These are phyloP conservation scores for Balaenoptera acutorostrata DNA, from an alignment of 2,113 vertebrate species.

Conservation along the genomic window DNA sequence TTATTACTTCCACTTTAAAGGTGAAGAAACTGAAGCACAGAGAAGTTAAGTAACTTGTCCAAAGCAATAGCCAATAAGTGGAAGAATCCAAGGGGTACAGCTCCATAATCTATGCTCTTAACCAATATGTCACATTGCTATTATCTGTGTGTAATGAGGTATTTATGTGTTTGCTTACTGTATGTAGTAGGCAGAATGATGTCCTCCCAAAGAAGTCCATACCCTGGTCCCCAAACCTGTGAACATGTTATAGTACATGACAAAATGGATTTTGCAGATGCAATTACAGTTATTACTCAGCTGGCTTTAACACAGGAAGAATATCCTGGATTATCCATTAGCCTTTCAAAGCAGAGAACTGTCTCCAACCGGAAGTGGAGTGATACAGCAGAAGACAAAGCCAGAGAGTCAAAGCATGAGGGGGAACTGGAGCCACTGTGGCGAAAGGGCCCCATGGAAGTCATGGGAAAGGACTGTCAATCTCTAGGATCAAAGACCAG, in stretches of 20 bases:
- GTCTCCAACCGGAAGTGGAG: background rate
- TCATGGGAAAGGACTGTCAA: background rate
- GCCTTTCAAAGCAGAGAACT: background rate
- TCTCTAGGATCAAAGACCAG: background rate
- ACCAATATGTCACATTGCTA: background rate
- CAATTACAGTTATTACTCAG: background rate
- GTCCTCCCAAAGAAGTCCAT: background rate
- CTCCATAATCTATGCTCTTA: background rate
- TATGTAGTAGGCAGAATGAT: background rate
- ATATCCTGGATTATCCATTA: background rate
- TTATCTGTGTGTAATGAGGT: background rate
- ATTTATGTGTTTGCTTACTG: background rate
- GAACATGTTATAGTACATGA: background rate
- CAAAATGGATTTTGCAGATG: background rate
- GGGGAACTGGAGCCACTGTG: background rate
- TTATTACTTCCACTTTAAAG: background rate
- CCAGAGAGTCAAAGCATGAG: background rate
- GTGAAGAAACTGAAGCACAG: background rate
- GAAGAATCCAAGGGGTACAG: background rate
- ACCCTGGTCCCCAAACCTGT: background rate
- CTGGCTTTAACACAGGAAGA: background rate
- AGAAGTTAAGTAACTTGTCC: background rate
- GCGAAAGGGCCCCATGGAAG: background rate
- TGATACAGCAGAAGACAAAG: no score
- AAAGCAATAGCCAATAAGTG: background rate